Percentiles rank a stretch among this genome's conserved stretches.
Conservation (phyloP, 2,797 vertebrate species). For the Mus minutoides region DNA sequence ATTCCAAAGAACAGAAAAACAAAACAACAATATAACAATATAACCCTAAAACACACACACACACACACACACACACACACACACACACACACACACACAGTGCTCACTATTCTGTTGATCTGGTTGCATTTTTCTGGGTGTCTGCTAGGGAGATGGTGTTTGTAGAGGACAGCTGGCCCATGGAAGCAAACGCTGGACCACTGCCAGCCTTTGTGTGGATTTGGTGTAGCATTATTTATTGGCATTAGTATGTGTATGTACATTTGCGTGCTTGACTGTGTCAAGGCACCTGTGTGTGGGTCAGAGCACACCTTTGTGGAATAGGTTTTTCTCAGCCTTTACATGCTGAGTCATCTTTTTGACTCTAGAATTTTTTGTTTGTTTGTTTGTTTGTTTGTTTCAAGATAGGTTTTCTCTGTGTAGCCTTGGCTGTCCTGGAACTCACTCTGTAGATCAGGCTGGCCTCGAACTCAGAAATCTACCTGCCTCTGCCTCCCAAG, state of each 20-base stretch:
- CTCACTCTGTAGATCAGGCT: too few species aligned
- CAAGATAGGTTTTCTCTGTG: not conserved
- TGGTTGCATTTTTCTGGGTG: not conserved
- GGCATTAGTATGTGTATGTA: not conserved
- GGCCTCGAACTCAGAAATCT: too few species aligned
- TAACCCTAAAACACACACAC: not conserved
- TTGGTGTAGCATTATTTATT: not conserved
- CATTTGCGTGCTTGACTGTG: too few species aligned
- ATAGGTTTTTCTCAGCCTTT: not conserved
- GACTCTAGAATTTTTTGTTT: not conserved
- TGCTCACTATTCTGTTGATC: not conserved
- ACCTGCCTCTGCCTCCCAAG: too few species aligned
- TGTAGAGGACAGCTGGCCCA: not conserved
- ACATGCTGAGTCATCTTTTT: not conserved
- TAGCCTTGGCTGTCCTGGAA: too few species aligned
- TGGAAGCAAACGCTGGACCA: too few species aligned
- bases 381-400: not conserved
- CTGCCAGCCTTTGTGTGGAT: not conserved
- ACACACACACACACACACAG: not conserved
- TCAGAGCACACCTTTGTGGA: not conserved
- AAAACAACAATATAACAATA: not conserved
- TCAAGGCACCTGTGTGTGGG: not conserved
- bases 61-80: too few species aligned
- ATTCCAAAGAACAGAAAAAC: not conserved
- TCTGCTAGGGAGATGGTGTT: not conserved